Base-by-base conservation (phyloP, 2,797 vertebrate species). In the Gallinago solitaria region DNA sequence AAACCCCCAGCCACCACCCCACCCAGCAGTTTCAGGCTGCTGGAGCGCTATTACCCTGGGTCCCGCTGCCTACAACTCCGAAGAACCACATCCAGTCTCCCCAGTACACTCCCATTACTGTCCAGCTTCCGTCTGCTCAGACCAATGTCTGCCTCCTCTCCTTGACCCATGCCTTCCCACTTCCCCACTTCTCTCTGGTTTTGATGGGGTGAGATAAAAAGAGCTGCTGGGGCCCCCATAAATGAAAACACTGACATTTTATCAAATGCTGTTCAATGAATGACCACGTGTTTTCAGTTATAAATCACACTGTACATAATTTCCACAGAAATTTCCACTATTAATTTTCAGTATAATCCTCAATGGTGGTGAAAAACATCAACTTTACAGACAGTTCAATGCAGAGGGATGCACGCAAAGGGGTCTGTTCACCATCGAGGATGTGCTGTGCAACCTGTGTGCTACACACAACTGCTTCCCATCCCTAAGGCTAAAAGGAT, bases 61-160 rank as follows among this genome's bases (percentile, higher is more conserved):
- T 5, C 9, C 19, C 4, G 0, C 13, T 45, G 75, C 41, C 48
- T 9, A 51, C 0, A 0, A 30, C 33, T 21, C 37, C 1, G 0
- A n/a, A 50, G 37, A 37, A 65, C 25, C 20, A 41, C 2, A 2
- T n/a, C n/a, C 80, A 81, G 51, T 27, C 9, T 20, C 14, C 24
- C 56, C 82, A 69, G 73, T 24, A 16, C 18, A 4, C 8, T 37
- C 30, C 3, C n/a, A 8, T n/a, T 18, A 13, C 15, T 24, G 15
- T 6, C 35, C 64, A 57, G 53, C 20, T 57, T 48, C 59, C 25
- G 50, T 6, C 71, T 53, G 43, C 43, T 78, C 54, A 25, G 10
- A 41, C 5, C 47, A 35, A 16, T 1, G 3, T 33, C 69, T 6
- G 16, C 43, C 45, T 21, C 45, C 47, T 76, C 33, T n/a, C 47